These are phyloP conservation scores for Emydocephalus ijimae DNA, from an alignment of 2,113 vertebrate species.

Conservation along the genomic window DNA sequence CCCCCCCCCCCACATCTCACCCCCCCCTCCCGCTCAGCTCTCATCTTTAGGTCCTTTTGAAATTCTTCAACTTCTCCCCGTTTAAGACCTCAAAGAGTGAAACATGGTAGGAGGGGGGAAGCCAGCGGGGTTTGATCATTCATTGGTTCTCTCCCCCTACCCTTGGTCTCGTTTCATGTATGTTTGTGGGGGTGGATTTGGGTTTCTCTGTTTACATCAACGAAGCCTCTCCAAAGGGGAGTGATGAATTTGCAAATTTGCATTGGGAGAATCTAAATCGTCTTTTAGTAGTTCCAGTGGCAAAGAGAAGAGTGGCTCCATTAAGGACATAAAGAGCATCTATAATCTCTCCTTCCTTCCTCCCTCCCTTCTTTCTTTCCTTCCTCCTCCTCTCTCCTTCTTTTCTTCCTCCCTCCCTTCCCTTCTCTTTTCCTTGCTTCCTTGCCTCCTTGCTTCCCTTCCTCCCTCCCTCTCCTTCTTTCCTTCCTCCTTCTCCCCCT, in stretches of 20 bases:
- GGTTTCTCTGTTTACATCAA: neutral
- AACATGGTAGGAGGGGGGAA: neutral
- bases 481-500: no score
- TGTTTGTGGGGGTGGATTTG: neutral
- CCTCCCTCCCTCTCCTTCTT: neutral
- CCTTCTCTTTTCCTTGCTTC: neutral
- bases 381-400: no score
- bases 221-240: neutral
- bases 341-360: neutral
- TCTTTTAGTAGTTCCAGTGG: neutral
- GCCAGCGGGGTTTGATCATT: neutral
- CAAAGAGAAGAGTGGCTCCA: neutral
- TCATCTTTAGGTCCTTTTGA: slow-evolving; percentile 1
- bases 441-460: no score
- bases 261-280: neutral
- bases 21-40: neutral
- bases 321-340: neutral
- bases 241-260: neutral
- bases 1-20: neutral
- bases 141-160: no score
- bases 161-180: neutral
- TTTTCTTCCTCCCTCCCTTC: accelerated
- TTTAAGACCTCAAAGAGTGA: neutral
- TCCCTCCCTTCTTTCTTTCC: no score
- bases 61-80: slow-evolving; percentile 10